Evolutionary conservation across 2,797 vertebrate species (phyloP), one percentile per base, ranked within the genome.

Genomic region (Pseudomugil gertrudae): DNA sequence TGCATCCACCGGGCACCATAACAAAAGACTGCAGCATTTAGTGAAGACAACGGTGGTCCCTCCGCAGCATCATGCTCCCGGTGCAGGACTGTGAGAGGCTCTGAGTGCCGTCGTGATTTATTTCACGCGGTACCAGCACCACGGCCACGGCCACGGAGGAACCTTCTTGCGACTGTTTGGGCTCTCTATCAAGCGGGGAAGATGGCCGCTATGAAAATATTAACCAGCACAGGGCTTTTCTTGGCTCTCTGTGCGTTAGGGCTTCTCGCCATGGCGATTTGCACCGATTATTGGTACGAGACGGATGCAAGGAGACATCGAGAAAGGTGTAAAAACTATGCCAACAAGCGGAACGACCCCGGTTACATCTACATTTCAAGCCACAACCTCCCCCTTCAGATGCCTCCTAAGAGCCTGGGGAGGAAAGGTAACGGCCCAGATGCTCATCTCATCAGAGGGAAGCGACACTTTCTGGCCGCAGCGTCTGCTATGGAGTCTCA

Each of bases 201-300:
- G 94, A 96, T 96, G 96, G 95, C 96, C 92, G 96, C 95, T 89
- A 95, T 95, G 94, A 96, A 95, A 94, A 94, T 96, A 84, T 88
- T 97, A 92, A 96, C 95, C 84, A 93, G 95, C 87, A 91, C 94
- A 0, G 96, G 95, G 83, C 94, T 97, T 81, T 95, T 95, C 80
- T 83, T 97, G 91, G 95, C 96, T 68, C 87, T 96, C 74, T 95
- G 94, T 62, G 94, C 96, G 66, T 90, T 96, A 55, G 95, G 94
- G 59, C 90, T 96, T 61, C 92, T 97, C 81, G 93, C 94, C 69
- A 95, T 96, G 93, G 96, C 96, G 36, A 96, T 97, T 59, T 96
- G 95, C 91, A 97, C 96, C 88, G 96, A 96, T 76, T 94, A 95
- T 51, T 97, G 96, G 96, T 97, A 97, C 89, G 96, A 97, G 93